Conservation (phyloP, 2,888 invertebrate genomes). For the Anoncus sp. region DNA sequence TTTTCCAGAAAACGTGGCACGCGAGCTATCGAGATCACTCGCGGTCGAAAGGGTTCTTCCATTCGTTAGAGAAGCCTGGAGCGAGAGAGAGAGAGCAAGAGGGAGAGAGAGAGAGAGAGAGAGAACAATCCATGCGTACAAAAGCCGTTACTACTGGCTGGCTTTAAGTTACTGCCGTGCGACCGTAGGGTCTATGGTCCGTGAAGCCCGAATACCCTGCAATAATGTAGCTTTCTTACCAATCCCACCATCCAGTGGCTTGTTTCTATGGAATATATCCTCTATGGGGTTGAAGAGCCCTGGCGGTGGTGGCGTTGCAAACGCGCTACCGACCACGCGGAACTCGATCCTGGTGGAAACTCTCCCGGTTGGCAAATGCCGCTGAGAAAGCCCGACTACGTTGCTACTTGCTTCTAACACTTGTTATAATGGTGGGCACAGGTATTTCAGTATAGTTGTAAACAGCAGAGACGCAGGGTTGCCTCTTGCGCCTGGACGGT, state of each 20-base stretch:
- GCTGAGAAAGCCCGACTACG: slow-evolving; percentile 35
- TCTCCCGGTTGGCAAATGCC: slow-evolving; percentile 38
- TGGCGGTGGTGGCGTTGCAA: slow-evolving; percentile 51
- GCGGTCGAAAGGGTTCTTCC: slow-evolving; percentile 56
- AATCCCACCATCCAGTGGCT: slow-evolving; percentile 62
- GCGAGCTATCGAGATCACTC: slow-evolving; percentile 54
- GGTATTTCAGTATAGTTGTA: slow-evolving; percentile 57
- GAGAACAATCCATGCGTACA: slow-evolving; percentile 43
- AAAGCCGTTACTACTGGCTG: slow-evolving; percentile 70
- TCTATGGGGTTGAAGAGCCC: slow-evolving; percentile 19
- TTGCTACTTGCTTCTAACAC: slow-evolving; percentile 54
- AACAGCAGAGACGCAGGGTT: slow-evolving; percentile 47
- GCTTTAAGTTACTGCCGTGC: slow-evolving; percentile 75
- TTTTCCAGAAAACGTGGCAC: slow-evolving; percentile 36
- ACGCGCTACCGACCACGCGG: slow-evolving; percentile 65
- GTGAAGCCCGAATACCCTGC: slow-evolving; percentile 77
- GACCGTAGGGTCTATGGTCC: slow-evolving; percentile 77
- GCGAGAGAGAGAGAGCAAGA: slow-evolving; percentile 11
- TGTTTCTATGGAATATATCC: slow-evolving; percentile 35
- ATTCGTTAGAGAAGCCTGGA: slow-evolving; percentile 54
- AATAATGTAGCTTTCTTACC: slow-evolving; percentile 80
- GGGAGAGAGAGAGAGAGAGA: slow-evolving; percentile 21
- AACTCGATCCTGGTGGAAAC: slow-evolving; percentile 57
- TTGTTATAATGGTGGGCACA: slow-evolving; percentile 47
- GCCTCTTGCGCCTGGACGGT: slow-evolving; percentile 44